Conservation (phyloP, 2,113 vertebrate genomes). For the Mixornis gularis region DNA sequence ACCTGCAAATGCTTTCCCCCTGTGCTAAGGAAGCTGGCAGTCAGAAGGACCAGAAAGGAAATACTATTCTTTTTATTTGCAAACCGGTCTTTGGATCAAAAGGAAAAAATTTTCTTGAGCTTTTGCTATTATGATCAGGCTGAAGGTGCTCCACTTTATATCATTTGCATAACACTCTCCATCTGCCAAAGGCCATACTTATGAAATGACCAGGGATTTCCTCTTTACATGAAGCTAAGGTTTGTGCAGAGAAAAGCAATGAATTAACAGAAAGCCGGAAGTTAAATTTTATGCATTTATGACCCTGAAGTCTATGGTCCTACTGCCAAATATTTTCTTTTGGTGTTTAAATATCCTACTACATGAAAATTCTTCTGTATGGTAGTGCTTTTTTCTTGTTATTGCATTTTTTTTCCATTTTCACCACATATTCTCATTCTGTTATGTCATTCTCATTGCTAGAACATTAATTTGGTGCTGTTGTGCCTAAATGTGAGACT, state of each 20-base stretch:
- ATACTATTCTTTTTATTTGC: neutral
- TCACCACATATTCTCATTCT: neutral
- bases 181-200: neutral
- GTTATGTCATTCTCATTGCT: neutral
- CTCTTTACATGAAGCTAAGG: neutral
- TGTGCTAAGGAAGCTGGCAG: neutral
- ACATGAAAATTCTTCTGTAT: neutral
- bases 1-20: neutral
- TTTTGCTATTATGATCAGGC: neutral
- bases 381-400: neutral
- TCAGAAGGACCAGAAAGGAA: neutral
- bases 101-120: neutral
- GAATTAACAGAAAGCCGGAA: neutral
- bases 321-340: neutral
- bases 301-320: neutral
- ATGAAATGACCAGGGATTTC: neutral
- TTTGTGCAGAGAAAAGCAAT: neutral
- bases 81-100: neutral
- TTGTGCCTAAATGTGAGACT: neutral
- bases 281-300: neutral
- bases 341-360: neutral
- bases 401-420: neutral
- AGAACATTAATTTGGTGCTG: neutral
- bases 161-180: neutral
- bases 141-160: neutral